Evolutionary conservation across 2,797 vertebrate genomes (phyloP).

Genomic region (Scolopax rusticola): DNA sequence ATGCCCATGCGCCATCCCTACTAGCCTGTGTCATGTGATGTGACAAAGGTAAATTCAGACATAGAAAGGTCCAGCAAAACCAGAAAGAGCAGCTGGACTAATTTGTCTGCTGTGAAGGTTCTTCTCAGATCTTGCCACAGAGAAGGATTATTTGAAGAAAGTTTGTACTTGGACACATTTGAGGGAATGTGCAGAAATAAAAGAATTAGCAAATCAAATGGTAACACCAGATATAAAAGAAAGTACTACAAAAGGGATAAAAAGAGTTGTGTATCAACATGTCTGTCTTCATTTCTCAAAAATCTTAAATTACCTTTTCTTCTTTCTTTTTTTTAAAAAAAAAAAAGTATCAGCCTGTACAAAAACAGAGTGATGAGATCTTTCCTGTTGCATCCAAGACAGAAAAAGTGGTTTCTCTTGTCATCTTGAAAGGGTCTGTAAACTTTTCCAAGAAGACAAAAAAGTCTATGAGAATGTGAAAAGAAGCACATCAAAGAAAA

Average conservation of each 20-base stretch:
- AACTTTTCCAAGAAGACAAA: not conserved
- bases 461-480: not conserved
- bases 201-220: not conserved
- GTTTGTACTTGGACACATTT: not conserved
- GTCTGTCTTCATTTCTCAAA: not conserved
- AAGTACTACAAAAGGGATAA: not conserved
- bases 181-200: not conserved
- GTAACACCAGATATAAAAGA: not conserved
- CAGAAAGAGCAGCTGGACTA: not conserved
- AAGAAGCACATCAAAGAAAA: slow-evolving; percentile 3
- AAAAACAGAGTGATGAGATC: not conserved
- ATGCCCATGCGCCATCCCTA: accelerated
- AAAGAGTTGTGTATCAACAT: not conserved
- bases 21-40: not conserved
- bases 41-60: not conserved
- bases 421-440: not conserved
- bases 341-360: not conserved
- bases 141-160: not conserved
- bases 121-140: not conserved
- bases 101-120: not conserved
- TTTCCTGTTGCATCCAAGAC: not conserved
- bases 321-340: not conserved
- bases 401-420: not conserved
- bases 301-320: not conserved
- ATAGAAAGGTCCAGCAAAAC: not conserved